Conservation (phyloP, 2,797 vertebrate genomes). For the Anabas testudineus region DNA sequence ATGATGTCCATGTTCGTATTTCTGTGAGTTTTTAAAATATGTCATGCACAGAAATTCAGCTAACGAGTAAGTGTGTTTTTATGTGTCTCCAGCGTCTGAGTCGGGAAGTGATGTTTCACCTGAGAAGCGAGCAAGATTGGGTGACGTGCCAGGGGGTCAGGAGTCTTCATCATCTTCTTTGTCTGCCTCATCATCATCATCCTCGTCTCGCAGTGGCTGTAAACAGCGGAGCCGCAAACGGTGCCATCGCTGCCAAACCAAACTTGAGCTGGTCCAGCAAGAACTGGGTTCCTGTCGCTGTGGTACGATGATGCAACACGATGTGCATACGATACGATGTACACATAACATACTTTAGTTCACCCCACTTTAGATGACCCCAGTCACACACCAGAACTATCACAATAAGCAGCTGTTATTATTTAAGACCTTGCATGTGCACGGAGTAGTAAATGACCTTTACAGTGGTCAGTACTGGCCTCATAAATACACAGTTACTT, state of each 20-base stretch:
- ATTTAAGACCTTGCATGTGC: neutral
- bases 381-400: neutral
- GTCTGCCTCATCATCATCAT: slow-evolving; percentile 66
- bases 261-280: slow-evolving; percentile 99
- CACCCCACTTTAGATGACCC: neutral
- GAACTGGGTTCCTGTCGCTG: slow-evolving; percentile 98
- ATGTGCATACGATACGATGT: too few relatives aligned
- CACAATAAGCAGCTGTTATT: neutral
- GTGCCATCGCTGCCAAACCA: slow-evolving; percentile 98
- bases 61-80: neutral
- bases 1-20: neutral
- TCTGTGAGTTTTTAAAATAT: slow-evolving; percentile 6
- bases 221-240: slow-evolving; percentile 97
- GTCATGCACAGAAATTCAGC: neutral
- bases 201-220: slow-evolving; percentile 85
- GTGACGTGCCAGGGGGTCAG: slow-evolving; percentile 84
- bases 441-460: neutral
- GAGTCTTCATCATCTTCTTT: slow-evolving; percentile 81
- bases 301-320: slow-evolving; percentile 81
- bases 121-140: slow-evolving; percentile 91
- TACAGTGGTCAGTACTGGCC: neutral
- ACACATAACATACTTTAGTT: neutral
- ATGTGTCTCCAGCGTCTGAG: slow-evolving; percentile 87
- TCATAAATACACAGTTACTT: neutral
- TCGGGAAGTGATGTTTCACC: slow-evolving; percentile 93